Evolutionary conservation across 2,113 vertebrate species (phyloP).

Genomic region (Phalacrocorax carbo): DNA sequence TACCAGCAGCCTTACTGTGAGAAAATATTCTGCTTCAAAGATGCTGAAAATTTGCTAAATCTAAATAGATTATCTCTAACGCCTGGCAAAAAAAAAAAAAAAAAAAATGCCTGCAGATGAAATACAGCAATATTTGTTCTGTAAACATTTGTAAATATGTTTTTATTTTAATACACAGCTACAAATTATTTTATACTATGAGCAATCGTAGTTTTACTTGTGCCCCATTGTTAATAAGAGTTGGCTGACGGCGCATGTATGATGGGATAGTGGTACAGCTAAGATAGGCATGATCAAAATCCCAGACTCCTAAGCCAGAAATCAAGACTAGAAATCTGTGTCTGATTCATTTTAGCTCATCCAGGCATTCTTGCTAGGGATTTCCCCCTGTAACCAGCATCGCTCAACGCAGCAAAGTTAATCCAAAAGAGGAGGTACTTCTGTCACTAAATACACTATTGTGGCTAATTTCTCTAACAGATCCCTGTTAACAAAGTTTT

Average conservation of each 20-base stretch:
- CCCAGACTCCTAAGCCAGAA: background rate
- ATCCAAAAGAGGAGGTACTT: background rate
- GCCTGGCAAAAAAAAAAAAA: background rate
- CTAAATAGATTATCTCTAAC: background rate
- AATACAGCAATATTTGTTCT: background rate
- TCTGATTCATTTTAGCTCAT: background rate
- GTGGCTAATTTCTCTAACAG: background rate
- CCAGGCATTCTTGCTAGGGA: background rate
- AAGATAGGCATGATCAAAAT: background rate
- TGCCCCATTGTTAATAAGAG: background rate
- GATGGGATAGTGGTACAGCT: background rate
- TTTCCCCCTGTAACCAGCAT: background rate
- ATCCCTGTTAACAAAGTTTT: background rate
- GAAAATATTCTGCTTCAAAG: background rate
- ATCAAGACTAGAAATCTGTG: background rate
- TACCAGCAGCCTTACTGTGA: background rate
- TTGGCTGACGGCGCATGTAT: background rate
- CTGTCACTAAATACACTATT: background rate
- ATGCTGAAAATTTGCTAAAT: background rate
- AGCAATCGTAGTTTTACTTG: background rate
- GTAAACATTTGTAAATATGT: background rate
- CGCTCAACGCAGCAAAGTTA: background rate
- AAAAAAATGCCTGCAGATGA: background rate
- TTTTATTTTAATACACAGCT: background rate
- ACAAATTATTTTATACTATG: background rate